Evolutionary conservation across 2,113 vertebrate genomes (phyloP).

Genomic region (Onychorhynchus coronatus): DNA sequence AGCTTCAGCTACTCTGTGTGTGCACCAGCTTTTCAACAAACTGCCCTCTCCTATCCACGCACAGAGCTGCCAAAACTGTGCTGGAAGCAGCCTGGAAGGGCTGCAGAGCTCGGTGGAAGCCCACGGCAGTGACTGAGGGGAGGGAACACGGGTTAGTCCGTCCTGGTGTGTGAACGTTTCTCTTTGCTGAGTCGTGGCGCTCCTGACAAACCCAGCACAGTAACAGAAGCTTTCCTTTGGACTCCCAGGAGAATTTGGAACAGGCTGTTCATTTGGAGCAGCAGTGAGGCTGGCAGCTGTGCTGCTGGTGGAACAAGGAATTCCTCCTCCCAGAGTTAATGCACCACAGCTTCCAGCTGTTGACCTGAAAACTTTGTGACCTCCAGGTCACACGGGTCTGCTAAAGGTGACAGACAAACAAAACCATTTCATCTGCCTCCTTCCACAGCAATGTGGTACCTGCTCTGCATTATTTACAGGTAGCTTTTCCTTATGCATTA

Average conservation of each 20-base stretch:
- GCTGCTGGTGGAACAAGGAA: neutral
- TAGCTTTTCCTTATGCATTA: fast-evolving
- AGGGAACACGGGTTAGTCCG: neutral
- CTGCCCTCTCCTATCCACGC: neutral
- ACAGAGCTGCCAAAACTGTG: neutral
- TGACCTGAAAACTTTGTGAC: neutral
- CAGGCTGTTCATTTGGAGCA: neutral
- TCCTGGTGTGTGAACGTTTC: neutral
- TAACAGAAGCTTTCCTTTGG: neutral
- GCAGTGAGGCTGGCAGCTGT: neutral
- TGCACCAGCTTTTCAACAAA: neutral
- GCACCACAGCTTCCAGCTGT: neutral
- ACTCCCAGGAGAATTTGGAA: neutral
- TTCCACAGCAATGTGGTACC: neutral
- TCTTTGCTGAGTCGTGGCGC: fast-evolving
- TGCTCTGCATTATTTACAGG: neutral
- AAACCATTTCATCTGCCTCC: neutral
- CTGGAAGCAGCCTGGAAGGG: neutral
- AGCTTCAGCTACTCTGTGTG: neutral
- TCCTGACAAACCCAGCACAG: neutral
- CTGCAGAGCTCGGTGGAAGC: neutral
- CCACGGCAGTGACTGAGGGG: neutral
- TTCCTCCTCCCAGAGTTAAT: neutral
- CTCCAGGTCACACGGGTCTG: neutral
- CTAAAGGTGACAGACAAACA: neutral